phyloP scores from a whole-genome alignment of 1,140 invertebrate genomes.

The Macrocentrus cingulum region DNA sequence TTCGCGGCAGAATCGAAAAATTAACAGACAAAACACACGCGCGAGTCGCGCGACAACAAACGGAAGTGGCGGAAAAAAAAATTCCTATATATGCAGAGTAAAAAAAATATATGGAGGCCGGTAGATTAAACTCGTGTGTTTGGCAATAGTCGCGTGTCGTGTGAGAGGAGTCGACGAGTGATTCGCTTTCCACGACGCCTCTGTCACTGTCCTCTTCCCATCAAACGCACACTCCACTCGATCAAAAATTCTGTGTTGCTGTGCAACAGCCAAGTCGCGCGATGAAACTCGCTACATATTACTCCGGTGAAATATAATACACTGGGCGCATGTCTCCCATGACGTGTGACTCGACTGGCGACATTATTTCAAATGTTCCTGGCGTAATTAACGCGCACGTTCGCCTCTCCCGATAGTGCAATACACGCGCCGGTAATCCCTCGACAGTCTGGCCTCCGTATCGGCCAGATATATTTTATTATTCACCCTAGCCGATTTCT shows the following conservation, averaged over 20 bases:
- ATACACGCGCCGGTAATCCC: neutral
- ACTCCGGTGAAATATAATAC: conserved; percentile 2
- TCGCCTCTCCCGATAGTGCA: neutral
- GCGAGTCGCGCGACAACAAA: too few relatives aligned
- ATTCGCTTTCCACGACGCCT: neutral
- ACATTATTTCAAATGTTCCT: conserved; percentile 1
- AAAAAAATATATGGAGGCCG: neutral
- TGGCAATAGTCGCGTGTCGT: neutral
- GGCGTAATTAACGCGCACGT: neutral
- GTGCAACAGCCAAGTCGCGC: neutral
- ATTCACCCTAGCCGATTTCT: too few relatives aligned
- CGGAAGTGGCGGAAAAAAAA: too few relatives aligned
- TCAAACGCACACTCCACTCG: conserved; percentile 1
- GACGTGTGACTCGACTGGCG: neutral
- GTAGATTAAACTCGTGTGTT: neutral
- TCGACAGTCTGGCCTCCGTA: too few relatives aligned
- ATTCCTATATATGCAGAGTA: too few relatives aligned
- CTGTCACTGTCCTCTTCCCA: conserved; percentile 1
- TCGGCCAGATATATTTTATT: too few relatives aligned
- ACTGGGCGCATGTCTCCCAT: neutral
- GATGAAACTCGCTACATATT: neutral
- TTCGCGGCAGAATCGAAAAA: too few relatives aligned
- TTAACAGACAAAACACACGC: too few relatives aligned
- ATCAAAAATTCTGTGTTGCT: neutral
- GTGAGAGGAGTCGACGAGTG: neutral